Conservation (phyloP, 2,888 invertebrate species). For the Lasioglossum leucozonium region DNA sequence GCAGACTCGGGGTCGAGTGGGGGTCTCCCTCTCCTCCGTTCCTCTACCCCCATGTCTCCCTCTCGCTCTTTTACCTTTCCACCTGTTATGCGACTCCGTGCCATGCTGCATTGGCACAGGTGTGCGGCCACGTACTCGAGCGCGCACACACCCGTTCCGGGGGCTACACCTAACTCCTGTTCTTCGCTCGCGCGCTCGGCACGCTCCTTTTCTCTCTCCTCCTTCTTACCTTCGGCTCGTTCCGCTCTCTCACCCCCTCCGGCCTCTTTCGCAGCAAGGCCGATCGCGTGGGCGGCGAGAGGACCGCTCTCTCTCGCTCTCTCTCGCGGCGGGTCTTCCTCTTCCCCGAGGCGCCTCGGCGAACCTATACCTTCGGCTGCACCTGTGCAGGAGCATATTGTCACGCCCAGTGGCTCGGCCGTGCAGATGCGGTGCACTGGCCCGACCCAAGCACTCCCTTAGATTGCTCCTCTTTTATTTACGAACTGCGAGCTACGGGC, state of each 20-base stretch:
- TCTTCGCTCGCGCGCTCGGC: constrained; percentile 41
- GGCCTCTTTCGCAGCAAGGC: constrained; percentile 52
- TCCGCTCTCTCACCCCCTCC: constrained; percentile 20
- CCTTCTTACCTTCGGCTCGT: constrained; percentile 37
- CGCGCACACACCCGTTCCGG: constrained; percentile 52
- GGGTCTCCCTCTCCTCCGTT: constrained; percentile 70
- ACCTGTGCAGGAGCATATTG: constrained; percentile 76
- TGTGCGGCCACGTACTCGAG: constrained; percentile 68
- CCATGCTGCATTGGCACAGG: constrained; percentile 77
- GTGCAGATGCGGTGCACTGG: constrained; percentile 48
- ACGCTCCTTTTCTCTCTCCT: constrained; percentile 38
- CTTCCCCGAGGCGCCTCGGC: constrained; percentile 66
- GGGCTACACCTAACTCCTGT: constrained; percentile 51
- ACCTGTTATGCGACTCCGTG: constrained; percentile 81
- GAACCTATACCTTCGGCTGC: constrained; percentile 70
- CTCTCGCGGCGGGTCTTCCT: constrained; percentile 32
- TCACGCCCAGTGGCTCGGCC: constrained; percentile 77
- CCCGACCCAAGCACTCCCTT: constrained; percentile 37
- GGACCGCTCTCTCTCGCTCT: constrained; percentile 20
- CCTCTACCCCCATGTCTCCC: constrained; percentile 51
- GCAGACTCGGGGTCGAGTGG: constrained; percentile 75
- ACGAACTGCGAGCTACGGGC: background rate
- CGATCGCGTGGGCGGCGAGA: constrained; percentile 78
- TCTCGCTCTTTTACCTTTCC: constrained; percentile 74
- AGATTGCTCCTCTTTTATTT: constrained; percentile 48